Conservation (phyloP, 1,140 invertebrate species). For the Marisa cornuarietis region DNA sequence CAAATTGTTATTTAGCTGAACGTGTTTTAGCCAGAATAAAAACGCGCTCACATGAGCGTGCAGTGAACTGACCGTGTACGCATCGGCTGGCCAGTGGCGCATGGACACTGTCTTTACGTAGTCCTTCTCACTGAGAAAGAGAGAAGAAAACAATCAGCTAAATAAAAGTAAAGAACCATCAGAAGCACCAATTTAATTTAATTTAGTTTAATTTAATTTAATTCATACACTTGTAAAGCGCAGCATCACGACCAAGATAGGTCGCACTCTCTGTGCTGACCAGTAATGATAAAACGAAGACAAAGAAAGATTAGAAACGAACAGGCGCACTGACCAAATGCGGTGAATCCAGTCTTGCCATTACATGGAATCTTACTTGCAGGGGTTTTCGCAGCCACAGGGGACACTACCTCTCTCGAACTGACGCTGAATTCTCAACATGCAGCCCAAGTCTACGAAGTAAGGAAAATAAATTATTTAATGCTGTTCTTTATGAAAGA, state of each 20-base stretch:
- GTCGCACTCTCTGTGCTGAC: no score
- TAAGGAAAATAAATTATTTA: not conserved
- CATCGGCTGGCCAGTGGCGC: constrained; percentile 25
- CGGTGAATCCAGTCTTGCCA: no score
- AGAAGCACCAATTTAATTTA: not conserved
- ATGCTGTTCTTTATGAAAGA: no score
- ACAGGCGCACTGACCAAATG: no score
- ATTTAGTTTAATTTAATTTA: no score
- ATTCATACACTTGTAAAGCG: no score
- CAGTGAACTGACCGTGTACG: constrained; percentile 11
- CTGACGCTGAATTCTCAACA: constrained; percentile 10
- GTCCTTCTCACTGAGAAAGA: constrained; percentile 27
- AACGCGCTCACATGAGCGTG: not conserved
- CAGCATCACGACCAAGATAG: no score
- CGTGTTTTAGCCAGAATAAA: not conserved
- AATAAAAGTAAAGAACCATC: not conserved
- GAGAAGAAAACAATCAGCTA: not conserved
- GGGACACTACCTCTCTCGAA: constrained; percentile 5
- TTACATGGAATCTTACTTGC: no score
- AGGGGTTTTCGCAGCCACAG: constrained; percentile 11
- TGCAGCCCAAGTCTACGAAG: constrained; percentile 7
- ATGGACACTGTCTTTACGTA: constrained; percentile 24
- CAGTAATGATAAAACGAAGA: no score
- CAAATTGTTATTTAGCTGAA: no score
- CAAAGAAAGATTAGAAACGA: no score